Percentiles rank a stretch among this genome's conserved stretches.
These are phyloP conservation scores for Trinectes maculatus DNA, from an alignment of 2,113 vertebrate genomes.

Conservation along the genomic window DNA sequence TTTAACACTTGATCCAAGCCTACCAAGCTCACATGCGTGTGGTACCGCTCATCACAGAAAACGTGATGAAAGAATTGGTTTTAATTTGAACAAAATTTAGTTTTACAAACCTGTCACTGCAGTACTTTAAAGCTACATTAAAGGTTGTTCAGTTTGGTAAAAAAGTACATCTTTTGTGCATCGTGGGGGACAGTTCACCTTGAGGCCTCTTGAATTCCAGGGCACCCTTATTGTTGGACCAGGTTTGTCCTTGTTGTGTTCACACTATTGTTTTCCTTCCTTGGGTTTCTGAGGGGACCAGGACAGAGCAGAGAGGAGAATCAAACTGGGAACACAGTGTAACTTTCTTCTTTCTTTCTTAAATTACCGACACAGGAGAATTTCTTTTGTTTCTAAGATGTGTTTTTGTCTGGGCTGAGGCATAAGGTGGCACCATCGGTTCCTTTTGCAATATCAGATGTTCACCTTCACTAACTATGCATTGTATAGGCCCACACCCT, in stretches of 20 bases:
- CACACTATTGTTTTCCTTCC: constrained; percentile 2
- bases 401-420: constrained; percentile 30
- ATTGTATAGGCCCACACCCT: constrained; percentile 12
- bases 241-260: constrained; percentile 50
- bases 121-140: constrained; percentile 14
- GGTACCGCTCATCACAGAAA: not conserved
- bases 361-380: constrained; percentile 59
- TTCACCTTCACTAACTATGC: constrained; percentile 20
- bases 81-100: not conserved
- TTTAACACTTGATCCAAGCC: not conserved
- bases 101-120: not conserved
- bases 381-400: constrained; percentile 43
- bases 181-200: constrained; percentile 5
- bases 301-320: constrained; percentile 16
- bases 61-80: not conserved
- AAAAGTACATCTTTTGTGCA: constrained; percentile 7
- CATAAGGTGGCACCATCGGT: constrained; percentile 36
- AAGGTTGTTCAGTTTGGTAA: constrained; percentile 9
- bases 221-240: constrained; percentile 30
- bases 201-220: constrained; percentile 40
- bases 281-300: constrained; percentile 39
- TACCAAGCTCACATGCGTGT: not conserved
- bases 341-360: constrained; percentile 8
- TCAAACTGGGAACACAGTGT: constrained; percentile 16
- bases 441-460: constrained; percentile 20